phyloP scores from a whole-genome alignment of 2,113 vertebrate species.

The Gopherus flavomarginatus region DNA sequence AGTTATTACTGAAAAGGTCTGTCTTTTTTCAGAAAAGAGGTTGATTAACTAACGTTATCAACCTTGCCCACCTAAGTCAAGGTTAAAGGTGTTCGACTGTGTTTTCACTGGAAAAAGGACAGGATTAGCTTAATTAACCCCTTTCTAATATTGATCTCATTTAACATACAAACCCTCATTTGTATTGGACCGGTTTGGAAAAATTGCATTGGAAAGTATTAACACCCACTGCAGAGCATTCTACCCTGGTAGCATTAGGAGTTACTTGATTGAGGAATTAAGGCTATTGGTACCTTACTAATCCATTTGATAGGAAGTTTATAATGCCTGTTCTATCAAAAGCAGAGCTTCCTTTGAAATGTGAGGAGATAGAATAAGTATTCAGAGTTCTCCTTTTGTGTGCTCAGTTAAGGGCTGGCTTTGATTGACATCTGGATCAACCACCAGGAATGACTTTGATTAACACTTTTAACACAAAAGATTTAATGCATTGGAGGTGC shows the following conservation, averaged over 20 bases:
- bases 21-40: neutral
- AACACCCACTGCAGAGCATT: neutral
- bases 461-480: neutral
- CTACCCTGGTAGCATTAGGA: neutral
- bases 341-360: neutral
- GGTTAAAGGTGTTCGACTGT: neutral
- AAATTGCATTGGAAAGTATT: neutral
- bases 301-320: neutral
- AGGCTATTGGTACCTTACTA: neutral
- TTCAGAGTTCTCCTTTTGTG: fast-evolving
- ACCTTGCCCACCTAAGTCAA: neutral
- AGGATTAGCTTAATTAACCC: neutral
- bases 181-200: neutral
- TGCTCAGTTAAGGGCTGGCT: neutral
- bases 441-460: neutral
- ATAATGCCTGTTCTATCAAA: neutral
- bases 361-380: neutral
- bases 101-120: neutral
- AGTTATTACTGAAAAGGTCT: neutral
- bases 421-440: neutral
- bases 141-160: neutral
- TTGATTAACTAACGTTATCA: neutral
- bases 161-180: neutral
- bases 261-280: fast-evolving
- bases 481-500: neutral